Conservation (phyloP, 2,888 invertebrate genomes). For the Drosophila aldrichi region DNA sequence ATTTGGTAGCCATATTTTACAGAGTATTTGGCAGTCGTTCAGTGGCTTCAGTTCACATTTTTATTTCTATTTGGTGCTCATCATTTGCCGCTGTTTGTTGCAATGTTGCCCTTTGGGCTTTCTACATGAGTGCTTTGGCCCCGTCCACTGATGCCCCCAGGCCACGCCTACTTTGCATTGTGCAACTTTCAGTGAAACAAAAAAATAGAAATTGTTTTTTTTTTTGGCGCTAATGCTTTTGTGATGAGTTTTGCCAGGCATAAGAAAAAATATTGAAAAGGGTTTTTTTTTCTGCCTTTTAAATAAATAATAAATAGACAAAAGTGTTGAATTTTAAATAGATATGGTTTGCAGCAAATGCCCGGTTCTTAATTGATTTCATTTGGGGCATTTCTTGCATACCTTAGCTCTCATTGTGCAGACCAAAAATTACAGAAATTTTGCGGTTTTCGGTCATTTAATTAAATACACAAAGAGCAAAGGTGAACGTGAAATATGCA, state of each 20-base stretch:
- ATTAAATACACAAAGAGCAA: slow-evolving; percentile 19
- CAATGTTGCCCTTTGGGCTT: slow-evolving; percentile 53
- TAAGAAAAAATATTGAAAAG: slow-evolving; percentile 16
- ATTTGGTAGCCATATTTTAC: not conserved
- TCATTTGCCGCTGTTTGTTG: slow-evolving; percentile 49
- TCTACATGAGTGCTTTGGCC: slow-evolving; percentile 48
- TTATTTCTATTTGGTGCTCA: slow-evolving; percentile 23
- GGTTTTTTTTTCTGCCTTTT: not conserved
- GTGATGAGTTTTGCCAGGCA: slow-evolving; percentile 50
- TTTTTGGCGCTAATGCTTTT: slow-evolving; percentile 63
- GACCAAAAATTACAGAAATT: slow-evolving; percentile 6
- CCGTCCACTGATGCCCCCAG: not conserved
- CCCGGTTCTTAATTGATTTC: slow-evolving; percentile 10
- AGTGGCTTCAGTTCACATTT: not conserved
- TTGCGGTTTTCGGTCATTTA: slow-evolving; percentile 29
- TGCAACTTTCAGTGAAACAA: slow-evolving; percentile 36
- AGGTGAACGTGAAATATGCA: not conserved
- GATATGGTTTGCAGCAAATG: not conserved
- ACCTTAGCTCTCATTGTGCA: not conserved
- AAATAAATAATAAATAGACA: not conserved
- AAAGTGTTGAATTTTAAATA: not conserved
- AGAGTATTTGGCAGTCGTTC: slow-evolving; percentile 1
- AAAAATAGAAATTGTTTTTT: slow-evolving; percentile 8
- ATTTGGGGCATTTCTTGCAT: slow-evolving; percentile 11
- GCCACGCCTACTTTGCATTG: slow-evolving; percentile 29